Percentiles rank a stretch among this genome's conserved stretches.
Evolutionary conservation across 2,888 invertebrate genomes (phyloP).

Genomic region (Rhodophaea formosa): DNA sequence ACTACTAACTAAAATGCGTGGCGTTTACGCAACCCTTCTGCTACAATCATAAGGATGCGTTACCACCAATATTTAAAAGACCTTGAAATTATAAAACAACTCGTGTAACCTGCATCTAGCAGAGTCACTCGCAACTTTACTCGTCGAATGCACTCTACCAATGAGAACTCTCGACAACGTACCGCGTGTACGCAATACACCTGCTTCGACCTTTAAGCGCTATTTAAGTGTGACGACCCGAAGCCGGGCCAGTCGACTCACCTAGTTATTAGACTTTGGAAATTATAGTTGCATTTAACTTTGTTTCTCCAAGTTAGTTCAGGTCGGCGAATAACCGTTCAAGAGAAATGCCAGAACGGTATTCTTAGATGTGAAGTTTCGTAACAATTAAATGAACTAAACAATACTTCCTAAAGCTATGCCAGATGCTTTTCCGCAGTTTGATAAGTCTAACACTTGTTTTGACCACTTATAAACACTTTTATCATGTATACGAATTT

Average conservation of each 20-base stretch:
- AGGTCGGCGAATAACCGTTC: background rate
- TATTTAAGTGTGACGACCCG: slow-evolving; percentile 6
- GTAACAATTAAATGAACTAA: too few relatives aligned
- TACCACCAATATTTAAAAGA: too few relatives aligned
- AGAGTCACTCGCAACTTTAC: background rate
- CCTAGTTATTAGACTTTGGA: background rate
- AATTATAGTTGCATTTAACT: background rate
- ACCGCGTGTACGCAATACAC: background rate
- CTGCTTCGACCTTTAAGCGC: slow-evolving; percentile 10
- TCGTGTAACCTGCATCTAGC: background rate
- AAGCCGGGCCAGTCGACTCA: background rate
- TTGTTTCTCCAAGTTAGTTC: background rate
- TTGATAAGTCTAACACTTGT: too few relatives aligned
- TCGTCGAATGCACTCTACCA: background rate
- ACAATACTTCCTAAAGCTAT: too few relatives aligned
- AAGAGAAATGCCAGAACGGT: background rate
- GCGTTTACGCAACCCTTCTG: too few relatives aligned
- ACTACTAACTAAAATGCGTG: too few relatives aligned
- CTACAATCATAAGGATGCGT: too few relatives aligned
- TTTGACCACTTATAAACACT: too few relatives aligned
- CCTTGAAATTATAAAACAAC: too few relatives aligned
- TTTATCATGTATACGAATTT: too few relatives aligned
- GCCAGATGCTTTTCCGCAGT: too few relatives aligned
- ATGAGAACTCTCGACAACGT: background rate
- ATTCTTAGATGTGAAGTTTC: too few relatives aligned